Evolutionary conservation across 2,797 vertebrate genomes (phyloP), one percentile per base, ranked within the genome.

Genomic region (Hipposideros larvatus): DNA sequence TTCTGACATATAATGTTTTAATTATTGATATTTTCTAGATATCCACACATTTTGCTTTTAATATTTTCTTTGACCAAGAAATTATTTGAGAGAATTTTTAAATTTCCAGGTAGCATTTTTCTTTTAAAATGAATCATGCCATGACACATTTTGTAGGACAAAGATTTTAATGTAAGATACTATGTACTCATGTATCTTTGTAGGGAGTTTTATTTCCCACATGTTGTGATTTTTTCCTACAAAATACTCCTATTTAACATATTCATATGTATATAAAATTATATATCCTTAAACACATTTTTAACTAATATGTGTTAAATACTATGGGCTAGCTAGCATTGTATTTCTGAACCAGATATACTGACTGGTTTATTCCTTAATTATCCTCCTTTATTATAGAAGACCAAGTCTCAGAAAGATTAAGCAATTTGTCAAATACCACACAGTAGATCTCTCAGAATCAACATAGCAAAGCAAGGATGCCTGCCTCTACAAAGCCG

Each of bases 21-120:
- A 93, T 77, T 70, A 65, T 46, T 55, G 4, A 19, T 75, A 48
- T 57, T 65, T 71, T 48, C 37, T 82, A n/a, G 24, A 82, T 90
- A 90, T 86, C 34, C 57, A 55, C 21, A 48, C n/a, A 41, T 55
- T 70, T 63, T 92, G 28, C 34, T 73, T 83, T 85, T 61, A 26
- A 26, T 68, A 74, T 87, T n/a, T 13, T 68, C 14, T 51, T 51
- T 57, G n/a, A 87, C n/a, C 18, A 57, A 71, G 28, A 1, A 61
- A 82, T 63, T 66, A 34, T 71, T 92, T 88, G 37, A 96, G 11
- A 74, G 0, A 96, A 78, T 51, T 68, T 74, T 41, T 21, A 70
- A 78, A 70, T 92, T 74, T 74, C 57, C 16, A 75, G 24, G 2
- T 61, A 6, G 13, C 34, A 70, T 65, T 93, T 90, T 70, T 34